These are phyloP conservation scores for Chrysocyon brachyurus DNA, from an alignment of 2,797 vertebrate genomes.

Conservation along the genomic window DNA sequence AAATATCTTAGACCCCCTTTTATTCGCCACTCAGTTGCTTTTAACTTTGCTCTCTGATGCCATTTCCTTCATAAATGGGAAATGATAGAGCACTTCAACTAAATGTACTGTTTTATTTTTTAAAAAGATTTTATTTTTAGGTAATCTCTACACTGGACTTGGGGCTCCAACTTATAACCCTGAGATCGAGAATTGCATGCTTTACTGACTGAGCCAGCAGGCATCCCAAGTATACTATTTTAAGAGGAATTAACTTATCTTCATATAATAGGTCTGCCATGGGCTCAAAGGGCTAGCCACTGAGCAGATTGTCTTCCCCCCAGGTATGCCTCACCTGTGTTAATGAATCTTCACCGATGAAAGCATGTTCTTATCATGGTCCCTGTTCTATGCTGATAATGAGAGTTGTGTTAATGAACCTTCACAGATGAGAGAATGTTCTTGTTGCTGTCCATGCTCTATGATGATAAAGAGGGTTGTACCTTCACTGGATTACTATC, in stretches of 20 bases:
- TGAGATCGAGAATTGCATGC: not conserved
- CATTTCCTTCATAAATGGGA: slow-evolving; percentile 71
- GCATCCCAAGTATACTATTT: not conserved
- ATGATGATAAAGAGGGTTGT: not conserved
- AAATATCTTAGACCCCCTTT: slow-evolving; percentile 65
- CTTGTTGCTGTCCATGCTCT: not conserved
- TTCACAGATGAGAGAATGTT: not conserved
- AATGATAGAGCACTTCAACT: not conserved
- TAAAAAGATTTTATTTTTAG: not conserved
- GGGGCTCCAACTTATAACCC: not conserved
- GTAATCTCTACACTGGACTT: not conserved
- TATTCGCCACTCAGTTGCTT: slow-evolving; percentile 8
- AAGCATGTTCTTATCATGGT: not conserved
- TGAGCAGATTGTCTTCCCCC: not conserved
- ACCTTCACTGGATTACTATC: not conserved
- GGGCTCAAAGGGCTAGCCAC: not conserved
- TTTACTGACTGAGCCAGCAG: not conserved
- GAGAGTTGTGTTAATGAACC: not conserved
- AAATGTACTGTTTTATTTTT: not conserved
- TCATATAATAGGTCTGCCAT: not conserved
- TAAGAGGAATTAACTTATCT: not conserved
- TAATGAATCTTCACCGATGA: not conserved
- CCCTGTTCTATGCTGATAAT: not conserved
- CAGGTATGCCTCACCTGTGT: not conserved
- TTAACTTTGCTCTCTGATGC: slow-evolving; percentile 68